These are phyloP conservation scores for Poeciliopsis infans DNA, from an alignment of 2,797 vertebrate genomes.

Conservation along the genomic window DNA sequence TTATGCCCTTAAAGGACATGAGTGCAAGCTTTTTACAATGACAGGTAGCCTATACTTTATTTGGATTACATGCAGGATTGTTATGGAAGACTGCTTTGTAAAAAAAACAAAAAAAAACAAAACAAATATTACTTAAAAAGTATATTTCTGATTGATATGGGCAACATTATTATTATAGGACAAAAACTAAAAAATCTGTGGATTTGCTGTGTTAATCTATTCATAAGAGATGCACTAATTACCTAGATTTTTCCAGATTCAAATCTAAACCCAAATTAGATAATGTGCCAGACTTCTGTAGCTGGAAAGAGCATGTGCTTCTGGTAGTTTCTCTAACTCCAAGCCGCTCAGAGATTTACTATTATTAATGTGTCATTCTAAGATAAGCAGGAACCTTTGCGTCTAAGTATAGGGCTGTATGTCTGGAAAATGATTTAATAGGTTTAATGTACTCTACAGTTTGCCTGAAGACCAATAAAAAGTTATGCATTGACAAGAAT, in stretches of 20 bases:
- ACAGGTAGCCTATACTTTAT: conserved; percentile 16
- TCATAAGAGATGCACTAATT: not conserved
- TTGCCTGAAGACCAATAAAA: not conserved
- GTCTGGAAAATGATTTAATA: not conserved
- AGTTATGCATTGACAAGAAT: not conserved
- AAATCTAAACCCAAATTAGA: conserved; percentile 16
- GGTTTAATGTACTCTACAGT: not conserved
- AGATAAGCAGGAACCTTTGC: not conserved
- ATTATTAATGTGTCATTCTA: conserved; percentile 1
- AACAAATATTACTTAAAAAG: conserved; percentile 19
- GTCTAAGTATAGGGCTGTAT: not conserved
- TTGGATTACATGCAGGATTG: conserved; percentile 4
- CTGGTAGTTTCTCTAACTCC: conserved; percentile 23
- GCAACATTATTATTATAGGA: not conserved
- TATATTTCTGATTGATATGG: not conserved
- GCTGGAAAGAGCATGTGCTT: conserved; percentile 8
- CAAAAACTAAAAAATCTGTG: not conserved
- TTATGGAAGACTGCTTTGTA: not conserved
- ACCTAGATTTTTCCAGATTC: conserved; percentile 11
- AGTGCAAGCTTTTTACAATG: not conserved
- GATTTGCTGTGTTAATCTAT: not conserved
- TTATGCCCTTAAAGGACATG: not conserved
- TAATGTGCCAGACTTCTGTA: conserved; percentile 15
- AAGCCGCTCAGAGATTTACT: not conserved
- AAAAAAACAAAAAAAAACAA: conserved; percentile 21